Evolutionary conservation across 2,888 invertebrate genomes (phyloP).

Genomic region (Drosophila mimetica): DNA sequence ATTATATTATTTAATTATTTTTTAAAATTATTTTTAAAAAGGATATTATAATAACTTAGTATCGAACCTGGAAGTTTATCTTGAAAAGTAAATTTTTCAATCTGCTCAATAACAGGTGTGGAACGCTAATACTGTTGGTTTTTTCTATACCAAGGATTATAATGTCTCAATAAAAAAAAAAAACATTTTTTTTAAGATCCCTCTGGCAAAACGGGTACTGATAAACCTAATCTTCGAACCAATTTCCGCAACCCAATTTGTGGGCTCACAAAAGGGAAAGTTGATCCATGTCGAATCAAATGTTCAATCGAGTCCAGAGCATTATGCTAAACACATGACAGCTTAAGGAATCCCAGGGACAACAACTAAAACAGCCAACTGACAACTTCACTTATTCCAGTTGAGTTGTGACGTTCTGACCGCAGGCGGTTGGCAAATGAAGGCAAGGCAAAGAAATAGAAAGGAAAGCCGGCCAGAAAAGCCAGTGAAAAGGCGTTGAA

Average conservation of each 20-base stretch:
- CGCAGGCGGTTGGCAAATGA: constrained; percentile 48
- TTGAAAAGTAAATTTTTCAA: too few species aligned
- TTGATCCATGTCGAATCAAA: constrained; percentile 51
- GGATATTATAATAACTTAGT: too few species aligned
- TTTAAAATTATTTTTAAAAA: too few species aligned
- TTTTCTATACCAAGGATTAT: neutral
- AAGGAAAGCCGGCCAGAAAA: constrained; percentile 23
- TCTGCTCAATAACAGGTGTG: too few species aligned
- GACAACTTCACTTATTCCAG: constrained; percentile 74
- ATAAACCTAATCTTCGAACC: constrained; percentile 36
- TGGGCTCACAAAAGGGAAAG: constrained; percentile 9
- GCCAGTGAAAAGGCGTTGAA: constrained; percentile 61
- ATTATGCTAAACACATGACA: constrained; percentile 65
- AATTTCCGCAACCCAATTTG: constrained; percentile 47
- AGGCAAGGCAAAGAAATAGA: constrained; percentile 6
- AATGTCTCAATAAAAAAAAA: neutral
- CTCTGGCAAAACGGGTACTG: neutral
- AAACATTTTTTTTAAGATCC: neutral
- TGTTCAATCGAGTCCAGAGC: constrained; percentile 40
- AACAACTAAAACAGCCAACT: constrained; percentile 56
- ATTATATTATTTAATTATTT: too few species aligned
- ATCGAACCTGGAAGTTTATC: too few species aligned
- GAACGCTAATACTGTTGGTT: too few species aligned
- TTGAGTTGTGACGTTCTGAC: constrained; percentile 66
- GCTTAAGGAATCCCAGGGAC: constrained; percentile 31